A percentile compares a stretch with the other conserved stretches of the same genome.
Conservation (phyloP, 2,888 invertebrate species). For the Phengaris alcon region DNA sequence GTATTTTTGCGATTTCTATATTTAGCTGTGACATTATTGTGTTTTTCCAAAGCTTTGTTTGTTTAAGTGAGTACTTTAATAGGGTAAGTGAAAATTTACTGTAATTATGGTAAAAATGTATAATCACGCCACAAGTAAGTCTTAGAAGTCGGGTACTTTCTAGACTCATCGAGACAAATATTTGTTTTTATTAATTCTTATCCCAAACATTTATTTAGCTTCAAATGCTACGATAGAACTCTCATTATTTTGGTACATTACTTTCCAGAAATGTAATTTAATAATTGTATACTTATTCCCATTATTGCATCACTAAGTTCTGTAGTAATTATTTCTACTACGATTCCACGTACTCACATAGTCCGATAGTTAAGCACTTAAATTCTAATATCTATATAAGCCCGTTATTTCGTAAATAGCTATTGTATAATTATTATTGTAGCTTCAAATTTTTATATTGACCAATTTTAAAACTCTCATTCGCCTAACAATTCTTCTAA, state of each 20-base stretch:
- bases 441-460: no score
- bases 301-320: no score
- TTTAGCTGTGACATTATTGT: conserved; percentile 18
- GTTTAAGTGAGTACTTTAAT: background rate
- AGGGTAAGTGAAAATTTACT: conserved; percentile 34
- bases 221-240: background rate
- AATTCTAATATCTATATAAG: no score
- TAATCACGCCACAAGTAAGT: conserved; percentile 49
- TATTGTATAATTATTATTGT: no score
- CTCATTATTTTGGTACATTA: background rate
- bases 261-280: background rate
- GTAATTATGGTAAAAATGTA: background rate
- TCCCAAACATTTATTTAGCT: background rate
- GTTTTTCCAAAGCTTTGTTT: background rate
- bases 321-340: no score
- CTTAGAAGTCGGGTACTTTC: conserved; percentile 50
- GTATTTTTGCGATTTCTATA: conserved; percentile 13
- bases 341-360: no score
- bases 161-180: conserved; percentile 32
- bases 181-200: background rate
- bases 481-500: no score
- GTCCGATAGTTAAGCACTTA: no score
- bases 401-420: no score
- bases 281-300: no score
- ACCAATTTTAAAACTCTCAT: no score